Percentiles rank a stretch among this genome's conserved stretches.
Evolutionary conservation across 2,797 vertebrate genomes (phyloP).

Genomic region (Esox masquinongy): DNA sequence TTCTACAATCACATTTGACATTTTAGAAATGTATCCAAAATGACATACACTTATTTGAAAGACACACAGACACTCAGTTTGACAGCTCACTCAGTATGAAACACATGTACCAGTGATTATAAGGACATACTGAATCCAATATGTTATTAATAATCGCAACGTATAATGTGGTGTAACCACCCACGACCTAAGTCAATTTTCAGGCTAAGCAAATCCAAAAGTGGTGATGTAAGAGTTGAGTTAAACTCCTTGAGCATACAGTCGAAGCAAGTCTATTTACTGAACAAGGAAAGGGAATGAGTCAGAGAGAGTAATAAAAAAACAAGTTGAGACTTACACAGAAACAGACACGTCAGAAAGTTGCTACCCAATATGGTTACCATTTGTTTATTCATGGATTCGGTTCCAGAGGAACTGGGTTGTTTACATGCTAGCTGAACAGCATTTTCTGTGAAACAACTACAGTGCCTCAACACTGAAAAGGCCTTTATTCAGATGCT

Average conservation of each 20-base stretch:
- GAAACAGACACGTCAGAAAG: slow-evolving; percentile 27
- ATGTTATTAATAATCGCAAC: slow-evolving; percentile 1
- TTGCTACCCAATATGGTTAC: slow-evolving; percentile 27
- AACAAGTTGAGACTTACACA: not conserved
- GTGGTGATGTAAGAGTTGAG: slow-evolving; percentile 4
- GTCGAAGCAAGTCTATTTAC: slow-evolving; percentile 38
- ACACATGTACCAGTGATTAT: slow-evolving; percentile 13
- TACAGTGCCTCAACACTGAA: slow-evolving; percentile 50
- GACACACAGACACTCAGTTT: slow-evolving; percentile 42
- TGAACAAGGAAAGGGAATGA: slow-evolving; percentile 7
- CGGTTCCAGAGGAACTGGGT: slow-evolving; percentile 40
- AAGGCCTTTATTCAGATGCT: slow-evolving; percentile 49
- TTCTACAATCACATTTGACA: slow-evolving; percentile 71
- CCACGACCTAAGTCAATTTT: slow-evolving; percentile 39
- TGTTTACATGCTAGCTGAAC: slow-evolving; percentile 44
- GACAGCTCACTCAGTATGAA: slow-evolving; percentile 23
- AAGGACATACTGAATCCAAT: not conserved
- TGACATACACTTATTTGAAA: not conserved
- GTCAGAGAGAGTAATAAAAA: not conserved
- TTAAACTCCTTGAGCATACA: slow-evolving; percentile 33
- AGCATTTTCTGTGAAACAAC: slow-evolving; percentile 55
- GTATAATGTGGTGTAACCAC: slow-evolving; percentile 34
- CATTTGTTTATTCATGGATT: slow-evolving; percentile 24
- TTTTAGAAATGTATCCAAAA: no score
- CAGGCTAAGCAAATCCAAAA: slow-evolving; percentile 9